Conservation (phyloP, 2,888 invertebrate species). For the Polydesmus complanatus region DNA sequence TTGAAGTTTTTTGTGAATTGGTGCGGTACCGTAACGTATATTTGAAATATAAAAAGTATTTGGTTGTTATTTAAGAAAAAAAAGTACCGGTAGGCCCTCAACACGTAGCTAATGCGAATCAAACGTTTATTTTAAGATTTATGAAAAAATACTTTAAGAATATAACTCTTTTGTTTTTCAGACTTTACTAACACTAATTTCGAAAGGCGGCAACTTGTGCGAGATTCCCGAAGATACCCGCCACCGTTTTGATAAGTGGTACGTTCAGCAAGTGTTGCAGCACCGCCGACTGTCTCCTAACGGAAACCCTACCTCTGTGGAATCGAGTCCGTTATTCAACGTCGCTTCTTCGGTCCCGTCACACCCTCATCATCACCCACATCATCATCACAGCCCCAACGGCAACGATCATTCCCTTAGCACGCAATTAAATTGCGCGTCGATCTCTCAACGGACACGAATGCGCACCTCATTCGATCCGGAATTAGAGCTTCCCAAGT, state of each 20-base stretch:
- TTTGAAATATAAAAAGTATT: too few relatives aligned
- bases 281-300: slow-evolving; percentile 26
- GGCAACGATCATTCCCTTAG: not conserved
- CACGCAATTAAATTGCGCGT: not conserved
- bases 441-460: slow-evolving; percentile 35
- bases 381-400: not conserved
- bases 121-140: not conserved
- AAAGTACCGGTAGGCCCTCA: not conserved
- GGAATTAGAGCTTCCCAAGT: slow-evolving; percentile 84
- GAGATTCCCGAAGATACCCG: slow-evolving; percentile 66
- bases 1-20: too few relatives aligned
- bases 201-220: slow-evolving; percentile 50
- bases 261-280: slow-evolving; percentile 56
- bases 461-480: slow-evolving; percentile 96
- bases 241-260: slow-evolving; percentile 84
- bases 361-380: not conserved
- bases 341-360: slow-evolving; percentile 2
- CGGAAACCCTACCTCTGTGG: not conserved
- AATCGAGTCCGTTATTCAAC: not conserved
- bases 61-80: too few relatives aligned
- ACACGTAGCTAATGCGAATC: not conserved
- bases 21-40: too few relatives aligned
- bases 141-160: too few relatives aligned
- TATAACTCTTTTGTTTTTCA: slow-evolving; percentile 23
- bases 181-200: slow-evolving; percentile 55